phyloP scores from a whole-genome alignment of 2,888 invertebrate species.

The Agonopterix arenella region DNA sequence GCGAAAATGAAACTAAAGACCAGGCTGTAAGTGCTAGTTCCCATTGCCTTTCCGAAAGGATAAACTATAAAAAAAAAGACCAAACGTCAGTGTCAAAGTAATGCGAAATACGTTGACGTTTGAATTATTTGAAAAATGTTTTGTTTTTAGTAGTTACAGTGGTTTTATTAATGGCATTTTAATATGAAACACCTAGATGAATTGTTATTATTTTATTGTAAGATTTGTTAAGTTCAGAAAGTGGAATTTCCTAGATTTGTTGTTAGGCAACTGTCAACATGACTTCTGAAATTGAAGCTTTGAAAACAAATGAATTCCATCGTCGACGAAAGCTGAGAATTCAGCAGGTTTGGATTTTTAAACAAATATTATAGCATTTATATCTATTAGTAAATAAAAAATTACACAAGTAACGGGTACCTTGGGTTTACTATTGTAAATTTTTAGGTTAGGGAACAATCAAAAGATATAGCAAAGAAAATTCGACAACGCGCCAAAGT shows the following conservation, averaged over 20 bases:
- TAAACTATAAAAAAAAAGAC: no score
- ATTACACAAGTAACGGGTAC: slow-evolving; percentile 15
- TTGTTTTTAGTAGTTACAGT: neutral
- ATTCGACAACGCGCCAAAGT: slow-evolving; percentile 60
- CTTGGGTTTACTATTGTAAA: slow-evolving; percentile 8
- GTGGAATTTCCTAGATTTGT: neutral
- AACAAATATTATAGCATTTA: neutral
- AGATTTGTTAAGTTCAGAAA: neutral
- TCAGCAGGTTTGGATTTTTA: slow-evolving; percentile 56
- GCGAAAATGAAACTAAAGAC: no score
- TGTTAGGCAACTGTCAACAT: slow-evolving; percentile 36
- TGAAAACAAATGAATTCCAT: slow-evolving; percentile 69
- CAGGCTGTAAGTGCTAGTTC: no score
- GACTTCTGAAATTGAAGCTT: slow-evolving; percentile 55
- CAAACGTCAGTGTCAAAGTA: neutral
- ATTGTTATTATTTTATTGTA: neutral
- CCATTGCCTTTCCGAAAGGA: no score
- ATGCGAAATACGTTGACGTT: slow-evolving; percentile 8
- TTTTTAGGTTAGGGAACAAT: slow-evolving; percentile 71
- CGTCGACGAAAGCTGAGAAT: slow-evolving; percentile 64
- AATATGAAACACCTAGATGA: neutral
- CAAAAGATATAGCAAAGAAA: slow-evolving; percentile 68
- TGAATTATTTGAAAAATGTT: slow-evolving; percentile 1
- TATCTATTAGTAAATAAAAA: slow-evolving; percentile 6
- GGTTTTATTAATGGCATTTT: neutral